These are phyloP conservation scores for Carollia perspicillata DNA, from an alignment of 2,113 vertebrate species.

Conservation along the genomic window DNA sequence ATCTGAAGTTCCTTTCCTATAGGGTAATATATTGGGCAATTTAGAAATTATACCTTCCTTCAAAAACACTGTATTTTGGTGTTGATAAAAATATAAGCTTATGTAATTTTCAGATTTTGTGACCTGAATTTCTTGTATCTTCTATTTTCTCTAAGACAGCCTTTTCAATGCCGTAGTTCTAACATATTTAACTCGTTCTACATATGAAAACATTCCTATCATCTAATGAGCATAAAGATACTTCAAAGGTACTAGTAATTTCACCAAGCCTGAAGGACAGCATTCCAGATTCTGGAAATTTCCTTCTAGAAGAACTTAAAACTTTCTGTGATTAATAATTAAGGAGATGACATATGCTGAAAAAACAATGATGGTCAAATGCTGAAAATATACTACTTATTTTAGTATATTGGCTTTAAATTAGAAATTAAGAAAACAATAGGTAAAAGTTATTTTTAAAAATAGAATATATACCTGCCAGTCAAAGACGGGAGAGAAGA, in stretches of 20 bases:
- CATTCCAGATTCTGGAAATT: slow-evolving; percentile 20
- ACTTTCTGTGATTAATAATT: background rate
- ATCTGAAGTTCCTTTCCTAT: background rate
- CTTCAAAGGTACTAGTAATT: background rate
- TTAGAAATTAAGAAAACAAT: background rate
- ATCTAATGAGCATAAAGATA: background rate
- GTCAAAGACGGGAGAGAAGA: background rate
- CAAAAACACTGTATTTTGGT: slow-evolving; percentile 8
- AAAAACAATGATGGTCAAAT: no score
- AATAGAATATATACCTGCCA: no score
- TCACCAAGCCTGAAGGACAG: background rate
- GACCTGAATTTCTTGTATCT: background rate
- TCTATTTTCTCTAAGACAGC: background rate
- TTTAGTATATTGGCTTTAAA: background rate
- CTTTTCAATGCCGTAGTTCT: background rate
- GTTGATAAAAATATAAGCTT: background rate
- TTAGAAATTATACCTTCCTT: background rate
- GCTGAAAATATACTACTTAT: background rate
- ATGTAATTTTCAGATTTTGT: background rate
- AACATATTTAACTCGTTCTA: background rate
- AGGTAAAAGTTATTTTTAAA: background rate
- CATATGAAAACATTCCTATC: background rate
- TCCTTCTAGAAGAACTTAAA: background rate
- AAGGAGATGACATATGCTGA: background rate
- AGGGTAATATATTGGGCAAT: background rate